These are phyloP conservation scores for Enhydra lutris DNA, from an alignment of 2,113 vertebrate species.

Conservation along the genomic window DNA sequence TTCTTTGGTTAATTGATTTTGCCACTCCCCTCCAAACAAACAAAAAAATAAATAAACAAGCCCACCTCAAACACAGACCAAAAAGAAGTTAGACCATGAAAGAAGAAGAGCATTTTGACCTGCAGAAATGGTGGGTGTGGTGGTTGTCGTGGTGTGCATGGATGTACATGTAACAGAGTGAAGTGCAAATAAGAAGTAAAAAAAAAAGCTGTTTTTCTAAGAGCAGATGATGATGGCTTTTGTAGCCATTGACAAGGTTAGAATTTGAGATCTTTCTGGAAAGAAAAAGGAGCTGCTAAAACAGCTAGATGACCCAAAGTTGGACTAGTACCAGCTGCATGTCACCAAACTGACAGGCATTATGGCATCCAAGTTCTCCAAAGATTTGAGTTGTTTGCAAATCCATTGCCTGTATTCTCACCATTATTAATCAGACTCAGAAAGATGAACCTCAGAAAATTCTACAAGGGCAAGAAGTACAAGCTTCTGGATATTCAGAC, in stretches of 20 bases:
- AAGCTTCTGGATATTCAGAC: conserved; percentile 94
- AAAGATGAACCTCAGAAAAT: conserved; percentile 95
- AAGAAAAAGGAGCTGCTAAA: conserved; percentile 95
- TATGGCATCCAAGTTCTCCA: conserved; percentile 91
- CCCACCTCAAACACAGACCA: not conserved
- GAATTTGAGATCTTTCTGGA: conserved; percentile 90
- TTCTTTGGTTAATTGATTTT: not conserved
- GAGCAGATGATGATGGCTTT: not conserved
- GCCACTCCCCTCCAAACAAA: not conserved
- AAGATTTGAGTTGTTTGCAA: conserved; percentile 95
- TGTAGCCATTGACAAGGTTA: conserved; percentile 87
- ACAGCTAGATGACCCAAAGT: conserved; percentile 91
- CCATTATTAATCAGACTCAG: conserved; percentile 96
- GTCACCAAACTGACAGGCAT: conserved; percentile 92
- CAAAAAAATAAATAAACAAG: not conserved
- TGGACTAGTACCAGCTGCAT: conserved; percentile 90
- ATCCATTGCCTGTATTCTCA: conserved; percentile 92
- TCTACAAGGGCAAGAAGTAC: conserved; percentile 97
- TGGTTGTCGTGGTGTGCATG: not conserved
- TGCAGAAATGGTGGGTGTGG: not conserved
- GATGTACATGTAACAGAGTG: not conserved
- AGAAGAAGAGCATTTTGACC: not conserved
- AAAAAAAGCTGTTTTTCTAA: not conserved
- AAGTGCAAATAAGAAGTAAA: not conserved
- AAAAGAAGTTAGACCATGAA: not conserved